Percentiles rank a stretch among this genome's conserved stretches.
Evolutionary conservation across 1,140 invertebrate species (phyloP).

Genomic region (Magallana gigas): DNA sequence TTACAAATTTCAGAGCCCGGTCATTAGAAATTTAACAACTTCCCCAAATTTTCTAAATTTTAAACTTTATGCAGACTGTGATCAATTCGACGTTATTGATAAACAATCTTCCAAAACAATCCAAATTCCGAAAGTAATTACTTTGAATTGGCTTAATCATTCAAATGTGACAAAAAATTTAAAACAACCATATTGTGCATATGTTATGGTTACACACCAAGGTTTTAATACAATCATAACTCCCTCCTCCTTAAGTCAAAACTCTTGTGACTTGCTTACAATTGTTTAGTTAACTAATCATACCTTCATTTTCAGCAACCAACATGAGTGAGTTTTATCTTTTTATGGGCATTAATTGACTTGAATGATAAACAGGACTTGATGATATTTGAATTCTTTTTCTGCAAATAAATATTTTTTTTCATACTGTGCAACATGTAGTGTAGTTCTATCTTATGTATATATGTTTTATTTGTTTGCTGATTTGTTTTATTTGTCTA

Average conservation of each 20-base stretch:
- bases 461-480: no score
- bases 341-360: no score
- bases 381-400: neutral
- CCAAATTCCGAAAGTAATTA: slow-evolving; percentile 9
- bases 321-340: no score
- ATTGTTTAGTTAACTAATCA: no score
- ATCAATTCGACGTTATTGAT: slow-evolving; percentile 30
- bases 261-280: neutral
- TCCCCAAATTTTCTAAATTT: slow-evolving; percentile 27
- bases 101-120: slow-evolving; percentile 2
- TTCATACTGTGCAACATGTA: no score
- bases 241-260: neutral
- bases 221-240: slow-evolving; percentile 23
- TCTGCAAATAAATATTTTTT: neutral
- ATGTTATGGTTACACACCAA: slow-evolving; percentile 37
- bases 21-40: slow-evolving; percentile 12
- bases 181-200: slow-evolving; percentile 34
- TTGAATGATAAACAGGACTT: neutral
- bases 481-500: no score
- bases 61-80: neutral
- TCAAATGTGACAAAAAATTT: slow-evolving; percentile 21
- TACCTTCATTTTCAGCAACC: no score
- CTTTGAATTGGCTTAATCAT: neutral
- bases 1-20: slow-evolving; percentile 7
- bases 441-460: no score